These are phyloP conservation scores for Chaetodon trifasciatus DNA, from an alignment of 2,797 vertebrate genomes.

Conservation along the genomic window DNA sequence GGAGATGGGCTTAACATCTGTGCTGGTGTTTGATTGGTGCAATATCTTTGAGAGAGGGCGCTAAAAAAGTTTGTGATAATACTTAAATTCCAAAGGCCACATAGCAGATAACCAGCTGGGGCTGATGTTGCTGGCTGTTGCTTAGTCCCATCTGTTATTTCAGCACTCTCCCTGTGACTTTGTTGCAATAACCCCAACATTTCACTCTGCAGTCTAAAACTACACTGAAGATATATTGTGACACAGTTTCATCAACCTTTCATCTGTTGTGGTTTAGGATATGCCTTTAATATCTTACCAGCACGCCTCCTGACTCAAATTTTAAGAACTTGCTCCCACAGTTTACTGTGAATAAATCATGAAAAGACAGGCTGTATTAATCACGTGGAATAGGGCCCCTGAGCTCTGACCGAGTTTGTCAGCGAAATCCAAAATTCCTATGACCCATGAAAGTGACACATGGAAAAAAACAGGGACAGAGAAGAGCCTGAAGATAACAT, in stretches of 20 bases:
- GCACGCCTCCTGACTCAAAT: constrained; percentile 25
- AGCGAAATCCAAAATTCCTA: constrained; percentile 40
- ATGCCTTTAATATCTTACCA: constrained; percentile 22
- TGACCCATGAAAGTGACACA: constrained; percentile 45
- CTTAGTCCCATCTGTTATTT: too few relatives aligned
- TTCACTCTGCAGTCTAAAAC: too few relatives aligned
- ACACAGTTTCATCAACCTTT: neutral
- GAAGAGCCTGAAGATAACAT: constrained; percentile 43
- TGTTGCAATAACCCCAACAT: too few relatives aligned
- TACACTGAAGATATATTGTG: neutral
- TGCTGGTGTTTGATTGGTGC: too few relatives aligned
- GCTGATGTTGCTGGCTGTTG: too few relatives aligned
- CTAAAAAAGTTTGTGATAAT: too few relatives aligned
- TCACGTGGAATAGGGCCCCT: constrained; percentile 29
- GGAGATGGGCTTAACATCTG: too few relatives aligned
- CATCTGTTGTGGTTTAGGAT: constrained; percentile 25
- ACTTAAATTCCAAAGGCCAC: too few relatives aligned
- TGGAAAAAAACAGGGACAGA: constrained; percentile 14
- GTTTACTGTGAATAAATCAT: constrained; percentile 51
- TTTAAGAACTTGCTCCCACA: constrained; percentile 48
- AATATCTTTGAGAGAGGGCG: too few relatives aligned
- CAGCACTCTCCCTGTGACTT: too few relatives aligned
- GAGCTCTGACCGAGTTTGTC: constrained; percentile 26
- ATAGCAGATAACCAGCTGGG: too few relatives aligned
- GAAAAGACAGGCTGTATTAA: constrained; percentile 9